Base-by-base conservation (phyloP, 2,888 invertebrate species). In the Pyrrhia umbra region DNA sequence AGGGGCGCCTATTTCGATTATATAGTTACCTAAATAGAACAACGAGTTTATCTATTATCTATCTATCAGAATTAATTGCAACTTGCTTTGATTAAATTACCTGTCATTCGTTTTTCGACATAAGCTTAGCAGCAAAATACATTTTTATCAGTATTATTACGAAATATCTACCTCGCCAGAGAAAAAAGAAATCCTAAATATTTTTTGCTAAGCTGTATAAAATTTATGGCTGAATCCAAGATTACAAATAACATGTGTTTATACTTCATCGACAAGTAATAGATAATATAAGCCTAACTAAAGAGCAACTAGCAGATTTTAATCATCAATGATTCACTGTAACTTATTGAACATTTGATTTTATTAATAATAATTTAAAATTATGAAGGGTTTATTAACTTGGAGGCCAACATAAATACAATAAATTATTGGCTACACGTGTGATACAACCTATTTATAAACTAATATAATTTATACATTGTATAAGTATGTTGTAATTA, bases 401-500 rank as follows among this genome's bases (percentile, higher is more conserved):
- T 4, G 34, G 3, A 3, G 13, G n/a, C 39, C 37, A 47, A 18
- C n/a, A 20, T 20, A 27, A 30, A 5, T 13, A 18, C n/a, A 18
- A 30, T 49, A 60, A 25, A 51, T n/a, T 34, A 58, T 51, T 42
- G 50, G 23, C 45, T 56, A 61, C 16, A 55, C 5, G 20, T 63
- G 58, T 40, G 69, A 45, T 62, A 59, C 40, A 57, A 72, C 47
- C 59, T 62, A 62, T 81, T n/a, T 69, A 64, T 65, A 18, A 45
- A 68, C 43, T n/a, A 51, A 21, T 78, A 56, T 56, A 52, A 16
- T 72, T n/a, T n/a, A n/a, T n/a, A n/a, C n/a, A 57, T 42, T 25
- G 60, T 68, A 49, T 47, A 60, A 55, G 21, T 62, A 72, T 62
- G 62, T 68, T 73, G 67, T 70, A 74, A 73, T 73, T 72, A 73